Percentiles rank a stretch among this genome's conserved stretches.
These are phyloP conservation scores for Ceratina australensis DNA, from an alignment of 1,140 invertebrate genomes.

Conservation along the genomic window DNA sequence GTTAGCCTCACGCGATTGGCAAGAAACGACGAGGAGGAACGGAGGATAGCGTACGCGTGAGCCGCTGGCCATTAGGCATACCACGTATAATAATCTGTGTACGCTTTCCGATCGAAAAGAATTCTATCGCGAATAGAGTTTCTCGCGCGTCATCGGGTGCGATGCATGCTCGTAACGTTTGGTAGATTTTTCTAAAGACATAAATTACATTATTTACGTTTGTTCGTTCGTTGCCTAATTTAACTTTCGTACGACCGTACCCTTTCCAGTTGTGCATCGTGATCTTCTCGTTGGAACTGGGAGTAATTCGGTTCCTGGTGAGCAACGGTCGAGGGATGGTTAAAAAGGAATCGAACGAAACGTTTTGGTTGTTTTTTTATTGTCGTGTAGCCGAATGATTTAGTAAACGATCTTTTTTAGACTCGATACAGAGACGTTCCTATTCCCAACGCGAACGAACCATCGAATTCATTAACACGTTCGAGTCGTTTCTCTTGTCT, in stretches of 20 bases:
- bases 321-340: neutral
- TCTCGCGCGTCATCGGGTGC: neutral
- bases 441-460: constrained; percentile 41
- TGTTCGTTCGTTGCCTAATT: constrained; percentile 32
- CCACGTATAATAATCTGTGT: no score
- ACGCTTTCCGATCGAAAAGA: no score
- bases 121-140: neutral
- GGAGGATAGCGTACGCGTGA: no score
- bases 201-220: constrained; percentile 36
- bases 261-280: neutral
- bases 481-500: constrained; percentile 19
- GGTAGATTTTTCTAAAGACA: constrained; percentile 32
- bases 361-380: constrained; percentile 44
- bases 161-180: constrained; percentile 51
- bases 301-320: no score
- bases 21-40: no score
- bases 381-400: constrained; percentile 30
- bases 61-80: no score
- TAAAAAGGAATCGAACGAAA: constrained; percentile 46
- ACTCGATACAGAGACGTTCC: constrained; percentile 44
- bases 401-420: constrained; percentile 26
- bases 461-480: constrained; percentile 55
- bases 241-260: neutral
- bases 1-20: no score
- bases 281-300: neutral